These are phyloP conservation scores for Cladorhizidae sp. DNA, from an alignment of 37 sponge, comb jelly and placozoan species.

Conservation along the genomic window DNA sequence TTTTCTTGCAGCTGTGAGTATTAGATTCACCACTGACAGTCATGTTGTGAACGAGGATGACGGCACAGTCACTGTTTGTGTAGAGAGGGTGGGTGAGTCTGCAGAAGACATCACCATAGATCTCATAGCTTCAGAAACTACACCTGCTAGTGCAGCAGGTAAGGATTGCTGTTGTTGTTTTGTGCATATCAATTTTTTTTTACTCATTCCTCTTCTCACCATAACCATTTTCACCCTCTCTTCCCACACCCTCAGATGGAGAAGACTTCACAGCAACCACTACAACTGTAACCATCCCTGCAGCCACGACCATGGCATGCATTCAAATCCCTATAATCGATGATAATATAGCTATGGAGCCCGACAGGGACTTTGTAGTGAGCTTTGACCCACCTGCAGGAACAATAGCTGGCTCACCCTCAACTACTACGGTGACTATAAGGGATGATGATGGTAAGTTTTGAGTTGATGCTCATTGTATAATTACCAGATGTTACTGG, in stretches of 20 bases:
- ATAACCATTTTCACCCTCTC: background rate
- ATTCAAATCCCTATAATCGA: constrained; percentile 16
- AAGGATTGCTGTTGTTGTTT: background rate
- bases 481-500: too few relatives aligned
- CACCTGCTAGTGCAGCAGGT: constrained; percentile 1
- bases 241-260: background rate
- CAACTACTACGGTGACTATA: background rate
- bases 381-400: background rate
- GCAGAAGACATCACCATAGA: background rate
- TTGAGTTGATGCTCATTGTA: background rate
- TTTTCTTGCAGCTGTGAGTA: background rate
- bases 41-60: constrained; percentile 7
- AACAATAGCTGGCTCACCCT: background rate
- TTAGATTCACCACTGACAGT: background rate
- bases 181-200: too few relatives aligned
- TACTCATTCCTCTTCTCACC: background rate
- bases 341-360: constrained; percentile 10
- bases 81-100: background rate
- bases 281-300: background rate
- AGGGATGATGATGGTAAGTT: constrained; percentile 11
- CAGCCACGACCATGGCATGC: background rate
- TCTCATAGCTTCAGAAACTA: background rate
- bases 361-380: background rate
- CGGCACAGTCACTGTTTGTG: constrained; percentile 5
- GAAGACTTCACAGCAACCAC: background rate